These are phyloP conservation scores for Calliphora vicina DNA, from an alignment of 1,140 invertebrate species.

Conservation along the genomic window DNA sequence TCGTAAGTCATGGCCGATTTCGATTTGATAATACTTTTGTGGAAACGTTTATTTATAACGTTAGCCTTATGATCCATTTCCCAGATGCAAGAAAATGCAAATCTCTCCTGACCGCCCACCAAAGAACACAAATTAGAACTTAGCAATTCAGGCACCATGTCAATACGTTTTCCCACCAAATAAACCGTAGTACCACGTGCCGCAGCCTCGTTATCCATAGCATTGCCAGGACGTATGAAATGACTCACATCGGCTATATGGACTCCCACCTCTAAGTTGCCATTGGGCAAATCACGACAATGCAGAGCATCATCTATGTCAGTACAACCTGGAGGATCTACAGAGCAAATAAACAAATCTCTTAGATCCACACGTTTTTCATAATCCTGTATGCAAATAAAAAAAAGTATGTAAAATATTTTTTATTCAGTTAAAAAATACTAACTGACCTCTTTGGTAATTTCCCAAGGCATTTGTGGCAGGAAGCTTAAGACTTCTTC, in stretches of 20 bases:
- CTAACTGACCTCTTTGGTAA: slow-evolving; percentile 76
- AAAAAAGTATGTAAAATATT: slow-evolving; percentile 9
- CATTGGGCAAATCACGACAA: slow-evolving; percentile 78
- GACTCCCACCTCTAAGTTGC: slow-evolving; percentile 89
- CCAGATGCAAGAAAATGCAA: slow-evolving; percentile 96
- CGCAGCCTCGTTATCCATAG: slow-evolving; percentile 88
- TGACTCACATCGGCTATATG: slow-evolving; percentile 96
- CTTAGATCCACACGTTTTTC: slow-evolving; percentile 83
- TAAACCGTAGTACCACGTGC: slow-evolving; percentile 89
- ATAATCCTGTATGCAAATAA: slow-evolving; percentile 71
- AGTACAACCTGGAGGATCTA: slow-evolving; percentile 98
- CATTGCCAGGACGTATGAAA: slow-evolving; percentile 88
- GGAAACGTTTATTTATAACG: slow-evolving; percentile 82
- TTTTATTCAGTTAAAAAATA: not conserved
- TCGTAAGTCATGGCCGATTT: slow-evolving; percentile 93
- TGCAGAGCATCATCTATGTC: slow-evolving; percentile 99
- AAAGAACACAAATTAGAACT: slow-evolving; percentile 94
- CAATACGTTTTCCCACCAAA: slow-evolving; percentile 86
- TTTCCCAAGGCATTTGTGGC: slow-evolving; percentile 89
- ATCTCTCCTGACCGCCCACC: slow-evolving; percentile 82
- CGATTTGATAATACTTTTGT: slow-evolving; percentile 92
- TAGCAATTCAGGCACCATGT: slow-evolving; percentile 89
- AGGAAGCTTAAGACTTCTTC: slow-evolving; percentile 92
- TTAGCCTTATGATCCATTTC: slow-evolving; percentile 86
- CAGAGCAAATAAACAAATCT: slow-evolving; percentile 89